Evolutionary conservation across 2,113 vertebrate genomes (phyloP).

Genomic region (Trinectes maculatus): DNA sequence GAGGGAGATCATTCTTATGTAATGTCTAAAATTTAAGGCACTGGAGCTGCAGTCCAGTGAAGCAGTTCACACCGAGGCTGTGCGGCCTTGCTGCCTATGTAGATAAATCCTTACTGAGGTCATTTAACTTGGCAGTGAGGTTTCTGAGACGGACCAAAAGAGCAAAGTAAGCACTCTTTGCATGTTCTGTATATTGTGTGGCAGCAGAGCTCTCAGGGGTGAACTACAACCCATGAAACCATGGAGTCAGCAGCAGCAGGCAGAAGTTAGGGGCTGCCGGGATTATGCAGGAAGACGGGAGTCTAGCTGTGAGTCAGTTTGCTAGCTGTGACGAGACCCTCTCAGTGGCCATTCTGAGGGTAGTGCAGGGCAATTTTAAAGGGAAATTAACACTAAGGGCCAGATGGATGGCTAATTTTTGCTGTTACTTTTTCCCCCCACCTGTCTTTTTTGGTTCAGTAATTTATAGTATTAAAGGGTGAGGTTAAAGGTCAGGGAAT

Average conservation of each 20-base stretch:
- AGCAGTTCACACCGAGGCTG: slow-evolving; percentile 43
- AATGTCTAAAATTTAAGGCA: slow-evolving; percentile 53
- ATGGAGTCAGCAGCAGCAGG: slow-evolving; percentile 77
- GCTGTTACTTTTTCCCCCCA: slow-evolving; percentile 41
- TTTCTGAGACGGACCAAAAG: slow-evolving; percentile 55
- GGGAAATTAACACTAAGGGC: slow-evolving; percentile 65
- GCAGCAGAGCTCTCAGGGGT: slow-evolving; percentile 76
- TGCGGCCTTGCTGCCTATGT: slow-evolving; percentile 37
- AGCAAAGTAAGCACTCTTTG: slow-evolving; percentile 74
- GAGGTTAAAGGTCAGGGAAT: slow-evolving; percentile 59
- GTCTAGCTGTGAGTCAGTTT: slow-evolving; percentile 73
- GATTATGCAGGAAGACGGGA: slow-evolving; percentile 66
- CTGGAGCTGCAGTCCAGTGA: slow-evolving; percentile 37
- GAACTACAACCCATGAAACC: slow-evolving; percentile 72
- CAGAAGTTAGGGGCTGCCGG: slow-evolving; percentile 55
- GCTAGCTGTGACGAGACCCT: slow-evolving; percentile 77
- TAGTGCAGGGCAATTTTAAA: slow-evolving; percentile 48
- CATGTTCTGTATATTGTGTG: slow-evolving; percentile 67
- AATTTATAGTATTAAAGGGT: slow-evolving; percentile 49
- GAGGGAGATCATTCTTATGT: slow-evolving; percentile 33
- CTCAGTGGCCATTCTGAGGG: slow-evolving; percentile 68
- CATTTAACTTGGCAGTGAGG: slow-evolving; percentile 63
- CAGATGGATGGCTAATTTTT: slow-evolving; percentile 66
- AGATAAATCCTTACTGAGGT: slow-evolving; percentile 69
- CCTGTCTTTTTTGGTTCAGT: slow-evolving; percentile 36